Percentiles rank a stretch among this genome's conserved stretches.
Evolutionary conservation across 2,888 invertebrate genomes (phyloP).

Genomic region (Leucophora obtusa): DNA sequence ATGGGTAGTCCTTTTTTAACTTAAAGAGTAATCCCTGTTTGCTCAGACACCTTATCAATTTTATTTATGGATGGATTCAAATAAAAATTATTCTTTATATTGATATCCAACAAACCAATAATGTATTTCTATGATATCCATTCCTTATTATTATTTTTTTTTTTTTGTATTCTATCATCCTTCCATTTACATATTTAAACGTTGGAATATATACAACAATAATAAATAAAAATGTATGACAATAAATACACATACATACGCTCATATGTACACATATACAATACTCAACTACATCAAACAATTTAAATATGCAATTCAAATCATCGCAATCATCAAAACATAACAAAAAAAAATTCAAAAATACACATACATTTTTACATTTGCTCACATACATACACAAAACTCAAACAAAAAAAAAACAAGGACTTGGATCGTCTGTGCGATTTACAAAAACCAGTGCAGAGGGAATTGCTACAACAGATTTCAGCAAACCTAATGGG

Average conservation of each 20-base stretch:
- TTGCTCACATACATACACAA: not conserved
- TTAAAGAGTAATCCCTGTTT: no score
- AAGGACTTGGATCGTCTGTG: conserved; percentile 76
- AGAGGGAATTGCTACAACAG: conserved; percentile 72
- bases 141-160: not conserved
- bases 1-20: no score
- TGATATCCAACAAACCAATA: conserved; percentile 5
- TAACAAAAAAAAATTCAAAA: not conserved
- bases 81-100: not conserved
- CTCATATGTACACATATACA: not conserved
- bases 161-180: no score
- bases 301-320: conserved; percentile 17
- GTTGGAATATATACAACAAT: not conserved
- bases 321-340: conserved; percentile 13
- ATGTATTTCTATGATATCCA: conserved; percentile 4
- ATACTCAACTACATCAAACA: conserved; percentile 6
- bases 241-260: not conserved
- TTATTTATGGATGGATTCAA: not conserved
- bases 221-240: conserved; percentile 1
- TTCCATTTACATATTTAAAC: not conserved
- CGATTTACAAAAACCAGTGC: conserved; percentile 72
- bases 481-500: conserved; percentile 68
- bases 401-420: conserved; percentile 1
- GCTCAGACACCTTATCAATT: no score
- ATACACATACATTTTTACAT: not conserved